Percentiles rank a stretch among this genome's conserved stretches.
phyloP scores from a whole-genome alignment of 2,113 vertebrate genomes.

The Saimiri boliviensis region DNA sequence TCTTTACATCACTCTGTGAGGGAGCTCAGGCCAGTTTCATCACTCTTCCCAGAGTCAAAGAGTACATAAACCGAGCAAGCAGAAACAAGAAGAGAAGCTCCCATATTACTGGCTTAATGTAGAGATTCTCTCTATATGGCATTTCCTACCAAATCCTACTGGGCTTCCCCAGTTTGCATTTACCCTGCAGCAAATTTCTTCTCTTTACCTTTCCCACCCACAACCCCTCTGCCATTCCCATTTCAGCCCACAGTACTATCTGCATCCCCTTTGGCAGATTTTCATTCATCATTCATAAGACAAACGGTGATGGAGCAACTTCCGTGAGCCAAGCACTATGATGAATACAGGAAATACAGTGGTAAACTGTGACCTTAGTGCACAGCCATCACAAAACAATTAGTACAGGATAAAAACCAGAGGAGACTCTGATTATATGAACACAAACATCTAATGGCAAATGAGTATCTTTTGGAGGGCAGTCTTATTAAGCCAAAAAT shows the following conservation, averaged over 20 bases:
- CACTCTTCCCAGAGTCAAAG: not conserved
- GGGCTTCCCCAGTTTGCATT: not conserved
- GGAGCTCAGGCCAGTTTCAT: not conserved
- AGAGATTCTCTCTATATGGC: not conserved
- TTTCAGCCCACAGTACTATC: not conserved
- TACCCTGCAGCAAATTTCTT: not conserved
- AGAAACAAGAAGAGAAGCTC: not conserved
- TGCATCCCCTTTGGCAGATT: not conserved
- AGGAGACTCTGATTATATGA: not conserved
- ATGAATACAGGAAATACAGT: not conserved
- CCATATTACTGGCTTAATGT: not conserved
- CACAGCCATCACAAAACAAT: not conserved
- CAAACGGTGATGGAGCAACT: not conserved
- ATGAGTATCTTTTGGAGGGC: not conserved
- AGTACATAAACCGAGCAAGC: not conserved
- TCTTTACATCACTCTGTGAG: not conserved
- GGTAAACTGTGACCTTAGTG: not conserved
- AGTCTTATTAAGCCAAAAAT: not conserved
- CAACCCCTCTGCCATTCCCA: too few species aligned
- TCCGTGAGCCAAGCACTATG: not conserved
- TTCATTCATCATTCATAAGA: not conserved
- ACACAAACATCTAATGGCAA: not conserved
- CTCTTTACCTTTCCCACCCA: not conserved
- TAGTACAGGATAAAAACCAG: not conserved
- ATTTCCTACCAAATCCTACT: not conserved